phyloP scores from a whole-genome alignment of 2,113 vertebrate genomes.

The Pluvialis apricaria region DNA sequence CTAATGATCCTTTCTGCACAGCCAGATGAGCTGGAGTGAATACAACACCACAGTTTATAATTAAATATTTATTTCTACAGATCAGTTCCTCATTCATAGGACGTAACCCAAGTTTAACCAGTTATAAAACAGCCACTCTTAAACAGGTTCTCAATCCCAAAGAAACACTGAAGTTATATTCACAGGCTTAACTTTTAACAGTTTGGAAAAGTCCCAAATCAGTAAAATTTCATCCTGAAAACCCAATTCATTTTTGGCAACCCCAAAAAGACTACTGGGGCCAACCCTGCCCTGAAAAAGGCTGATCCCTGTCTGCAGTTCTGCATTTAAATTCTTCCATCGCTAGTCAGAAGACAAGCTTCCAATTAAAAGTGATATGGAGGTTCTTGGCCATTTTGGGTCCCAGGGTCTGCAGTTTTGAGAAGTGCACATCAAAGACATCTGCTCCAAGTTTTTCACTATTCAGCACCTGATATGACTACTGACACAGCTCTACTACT shows the following conservation, averaged over 20 bases:
- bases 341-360: background rate
- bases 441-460: constrained; percentile 21
- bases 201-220: background rate
- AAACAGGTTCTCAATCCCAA: constrained; percentile 11
- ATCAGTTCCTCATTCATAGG: background rate
- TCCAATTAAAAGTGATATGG: background rate
- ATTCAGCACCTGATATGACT: constrained; percentile 6
- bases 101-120: background rate
- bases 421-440: constrained; percentile 34
- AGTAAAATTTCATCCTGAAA: background rate
- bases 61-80: background rate
- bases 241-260: background rate
- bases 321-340: background rate
- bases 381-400: constrained; percentile 26
- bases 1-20: background rate
- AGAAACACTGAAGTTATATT: background rate
- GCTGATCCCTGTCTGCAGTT: background rate
- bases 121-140: background rate
- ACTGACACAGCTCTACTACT: background rate
- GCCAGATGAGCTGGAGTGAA: background rate
- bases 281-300: background rate
- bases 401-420: constrained; percentile 57
- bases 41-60: background rate
- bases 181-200: background rate
- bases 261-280: background rate